Evolutionary conservation across 2,113 vertebrate species (phyloP).

Genomic region (Aptenodytes patagonicus): DNA sequence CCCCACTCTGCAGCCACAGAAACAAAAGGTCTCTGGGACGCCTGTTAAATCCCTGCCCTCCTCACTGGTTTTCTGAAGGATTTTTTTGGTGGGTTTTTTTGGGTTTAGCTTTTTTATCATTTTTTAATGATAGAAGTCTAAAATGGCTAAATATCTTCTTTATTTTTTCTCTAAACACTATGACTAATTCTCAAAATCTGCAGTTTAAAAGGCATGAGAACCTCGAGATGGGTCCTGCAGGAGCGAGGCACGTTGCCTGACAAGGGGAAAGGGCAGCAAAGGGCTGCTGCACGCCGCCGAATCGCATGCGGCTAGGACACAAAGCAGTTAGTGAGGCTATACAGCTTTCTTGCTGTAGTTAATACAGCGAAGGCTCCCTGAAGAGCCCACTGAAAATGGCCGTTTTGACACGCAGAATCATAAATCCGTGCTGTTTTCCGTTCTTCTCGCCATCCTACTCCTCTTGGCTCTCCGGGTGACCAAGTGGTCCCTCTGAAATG

Average conservation of each 20-base stretch:
- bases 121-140: not conserved
- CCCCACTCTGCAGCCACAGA: not conserved
- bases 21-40: not conserved
- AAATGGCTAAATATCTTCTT: not conserved
- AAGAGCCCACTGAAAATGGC: not conserved
- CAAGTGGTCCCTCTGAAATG: not conserved
- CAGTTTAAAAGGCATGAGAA: not conserved
- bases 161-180: not conserved
- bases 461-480: not conserved
- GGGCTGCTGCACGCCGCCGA: not conserved
- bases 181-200: not conserved
- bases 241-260: fast-evolving
- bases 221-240: not conserved
- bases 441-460: not conserved
- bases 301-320: not conserved
- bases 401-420: not conserved
- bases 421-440: not conserved
- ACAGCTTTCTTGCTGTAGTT: not conserved
- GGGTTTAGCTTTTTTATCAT: too few species aligned
- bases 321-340: not conserved
- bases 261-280: not conserved
- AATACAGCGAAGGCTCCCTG: not conserved
- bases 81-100: not conserved
- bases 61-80: not conserved
- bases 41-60: not conserved